phyloP scores from a whole-genome alignment of 1,140 invertebrate species.

The Drosophila seguyi region DNA sequence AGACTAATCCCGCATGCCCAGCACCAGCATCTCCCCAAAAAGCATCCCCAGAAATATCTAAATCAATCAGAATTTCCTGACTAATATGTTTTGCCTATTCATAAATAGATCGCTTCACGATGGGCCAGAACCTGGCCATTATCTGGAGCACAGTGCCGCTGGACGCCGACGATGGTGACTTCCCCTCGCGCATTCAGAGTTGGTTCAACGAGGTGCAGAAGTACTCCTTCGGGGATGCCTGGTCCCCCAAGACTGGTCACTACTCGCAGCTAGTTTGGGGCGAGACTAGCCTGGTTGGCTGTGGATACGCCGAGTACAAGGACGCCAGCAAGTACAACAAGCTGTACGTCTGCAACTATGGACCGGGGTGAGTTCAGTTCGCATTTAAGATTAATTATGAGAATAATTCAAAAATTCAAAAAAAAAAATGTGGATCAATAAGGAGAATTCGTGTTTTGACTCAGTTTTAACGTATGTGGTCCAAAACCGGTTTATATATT shows the following conservation, averaged over 20 bases:
- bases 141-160: constrained; percentile 91
- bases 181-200: constrained; percentile 89
- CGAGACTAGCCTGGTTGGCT: constrained; percentile 91
- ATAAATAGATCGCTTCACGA: constrained; percentile 89
- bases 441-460: background rate
- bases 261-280: constrained; percentile 94
- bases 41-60: background rate
- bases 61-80: background rate
- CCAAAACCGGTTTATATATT: background rate
- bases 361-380: constrained; percentile 88
- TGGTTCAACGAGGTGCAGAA: constrained; percentile 93
- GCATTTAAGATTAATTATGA: constrained; percentile 1
- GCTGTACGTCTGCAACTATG: constrained; percentile 94
- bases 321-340: constrained; percentile 91
- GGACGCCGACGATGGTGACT: constrained; percentile 89
- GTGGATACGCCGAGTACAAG: constrained; percentile 92
- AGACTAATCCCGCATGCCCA: constrained; percentile 55
- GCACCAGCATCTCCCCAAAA: constrained; percentile 16
- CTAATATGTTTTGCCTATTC: background rate
- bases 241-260: constrained; percentile 90
- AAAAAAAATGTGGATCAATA: constrained; percentile 7
- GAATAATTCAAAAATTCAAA: background rate
- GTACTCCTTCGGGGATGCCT: constrained; percentile 89
- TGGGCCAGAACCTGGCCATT: constrained; percentile 93
- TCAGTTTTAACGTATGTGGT: background rate